These are phyloP conservation scores for Leontopithecus rosalia DNA, from an alignment of 2,797 vertebrate species.

Conservation along the genomic window DNA sequence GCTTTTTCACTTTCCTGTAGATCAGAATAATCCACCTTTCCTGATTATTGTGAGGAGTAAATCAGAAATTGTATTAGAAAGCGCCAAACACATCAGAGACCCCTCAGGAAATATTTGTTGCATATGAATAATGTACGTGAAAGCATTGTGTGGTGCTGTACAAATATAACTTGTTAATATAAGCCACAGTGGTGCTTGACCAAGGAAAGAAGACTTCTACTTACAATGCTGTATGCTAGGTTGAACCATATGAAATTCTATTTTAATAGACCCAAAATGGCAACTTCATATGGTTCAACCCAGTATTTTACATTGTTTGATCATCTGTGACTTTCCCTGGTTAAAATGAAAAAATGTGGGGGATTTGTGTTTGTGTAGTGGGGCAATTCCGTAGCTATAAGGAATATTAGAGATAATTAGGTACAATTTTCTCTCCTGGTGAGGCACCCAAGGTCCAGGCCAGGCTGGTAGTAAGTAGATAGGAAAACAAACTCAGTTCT, in stretches of 20 bases:
- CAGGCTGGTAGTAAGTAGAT: background rate
- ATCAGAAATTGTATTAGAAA: slow-evolving; percentile 33
- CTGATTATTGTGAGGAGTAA: slow-evolving; percentile 5
- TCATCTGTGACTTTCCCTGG: slow-evolving; percentile 16
- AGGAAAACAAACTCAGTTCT: background rate
- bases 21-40: background rate
- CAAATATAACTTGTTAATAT: slow-evolving; percentile 64
- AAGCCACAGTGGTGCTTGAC: background rate
- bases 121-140: slow-evolving; percentile 53
- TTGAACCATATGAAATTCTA: background rate
- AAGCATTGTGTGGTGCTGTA: slow-evolving; percentile 45
- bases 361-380: background rate
- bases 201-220: background rate
- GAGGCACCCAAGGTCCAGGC: slow-evolving; percentile 15
- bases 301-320: slow-evolving; percentile 29
- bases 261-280: background rate
- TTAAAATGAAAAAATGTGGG: background rate
- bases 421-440: background rate
- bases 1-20: background rate
- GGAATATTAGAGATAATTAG: background rate
- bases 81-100: background rate
- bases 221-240: background rate
- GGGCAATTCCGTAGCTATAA: background rate
- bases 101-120: slow-evolving; percentile 63
- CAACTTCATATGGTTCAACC: background rate